Evolutionary conservation across 2,888 invertebrate genomes (phyloP), one percentile per base, ranked within the genome.

Genomic region (Atrina japonica): DNA sequence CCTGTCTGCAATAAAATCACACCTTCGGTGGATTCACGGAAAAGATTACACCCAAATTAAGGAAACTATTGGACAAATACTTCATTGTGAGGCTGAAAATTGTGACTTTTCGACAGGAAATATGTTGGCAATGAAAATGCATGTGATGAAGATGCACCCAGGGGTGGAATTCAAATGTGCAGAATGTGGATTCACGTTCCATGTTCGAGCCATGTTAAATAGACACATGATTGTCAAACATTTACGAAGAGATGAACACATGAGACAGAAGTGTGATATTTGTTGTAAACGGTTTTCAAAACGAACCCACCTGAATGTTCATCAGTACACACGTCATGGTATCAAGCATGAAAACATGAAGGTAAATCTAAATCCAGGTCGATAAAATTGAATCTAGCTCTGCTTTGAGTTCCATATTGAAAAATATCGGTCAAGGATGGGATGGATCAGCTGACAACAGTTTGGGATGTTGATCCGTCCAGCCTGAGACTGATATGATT

Each of bases 261-360:
- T 56, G n/a, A 58, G 40, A 14, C 30, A 40, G 11, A 50, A 59
- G 43, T 74, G 68, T 65, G 61, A 71, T 11, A 27, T 66, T 14
- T 84, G 84, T 59, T 56, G 56, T 11, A 76, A 77, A 27, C 55
- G 40, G 0, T 82, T 82, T 61, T 56, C 68, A 0, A 77, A 75
- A 43, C 63, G 49, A 3, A 56, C 55, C 14, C 50, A 61, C 29
- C 69, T 77, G 23, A 68, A 64, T 9, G 52, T 77, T 18, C 84
- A 84, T 68, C 76, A 76, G 65, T 77, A 70, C 59, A 75, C 66
- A 18, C 77, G 75, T 53, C 84, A 84, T 73, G 76, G 75, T 0
- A 72, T 82, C 2, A 50, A 75, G 3, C 76, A 80, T 52, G 69
- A 59, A 0, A 58, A 63, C 27, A 61, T 84, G 7, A 80, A 82